A percentile compares a stretch with the other conserved stretches of the same genome.
Conservation (phyloP, 2,888 invertebrate species). For the Pristionchus fissidentatus region DNA sequence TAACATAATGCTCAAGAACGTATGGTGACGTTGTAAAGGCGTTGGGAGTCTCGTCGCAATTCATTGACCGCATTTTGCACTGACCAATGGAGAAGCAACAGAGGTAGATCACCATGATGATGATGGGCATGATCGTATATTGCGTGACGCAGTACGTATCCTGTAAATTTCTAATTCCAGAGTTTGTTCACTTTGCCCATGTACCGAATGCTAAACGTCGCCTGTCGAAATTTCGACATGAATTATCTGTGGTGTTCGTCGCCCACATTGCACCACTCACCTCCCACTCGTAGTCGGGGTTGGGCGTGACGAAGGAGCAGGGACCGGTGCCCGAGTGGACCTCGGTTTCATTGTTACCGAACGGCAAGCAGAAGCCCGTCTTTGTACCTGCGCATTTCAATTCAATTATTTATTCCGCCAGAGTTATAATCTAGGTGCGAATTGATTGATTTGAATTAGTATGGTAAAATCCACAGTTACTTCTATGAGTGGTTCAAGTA, state of each 20-base stretch:
- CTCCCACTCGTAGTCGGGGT: conserved; percentile 41
- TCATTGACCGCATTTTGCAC: no score
- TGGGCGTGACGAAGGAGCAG: conserved; percentile 49
- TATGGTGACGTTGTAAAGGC: not conserved
- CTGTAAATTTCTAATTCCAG: conserved; percentile 42
- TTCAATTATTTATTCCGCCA: not conserved
- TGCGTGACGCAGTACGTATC: conserved; percentile 70
- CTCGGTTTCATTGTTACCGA: conserved; percentile 46
- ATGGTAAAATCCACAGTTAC: no score
- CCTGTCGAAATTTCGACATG: not conserved
- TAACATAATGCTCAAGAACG: not conserved
- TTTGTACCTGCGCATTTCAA: conserved; percentile 60
- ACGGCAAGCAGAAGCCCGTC: conserved; percentile 69
- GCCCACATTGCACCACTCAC: no score
- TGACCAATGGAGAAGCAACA: conserved; percentile 61
- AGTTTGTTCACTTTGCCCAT: not conserved
- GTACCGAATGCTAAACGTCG: not conserved
- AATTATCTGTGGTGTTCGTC: no score
- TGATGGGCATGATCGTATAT: conserved; percentile 75
- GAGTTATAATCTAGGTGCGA: not conserved
- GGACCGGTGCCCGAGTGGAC: conserved; percentile 58
- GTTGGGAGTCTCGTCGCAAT: not conserved
- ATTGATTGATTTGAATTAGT: not conserved
- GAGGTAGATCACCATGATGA: conserved; percentile 70
- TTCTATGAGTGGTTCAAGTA: no score